A percentile compares a stretch with the other conserved stretches of the same genome.
Evolutionary conservation across 2,113 vertebrate genomes (phyloP).

Genomic region (Silurus meridionalis): DNA sequence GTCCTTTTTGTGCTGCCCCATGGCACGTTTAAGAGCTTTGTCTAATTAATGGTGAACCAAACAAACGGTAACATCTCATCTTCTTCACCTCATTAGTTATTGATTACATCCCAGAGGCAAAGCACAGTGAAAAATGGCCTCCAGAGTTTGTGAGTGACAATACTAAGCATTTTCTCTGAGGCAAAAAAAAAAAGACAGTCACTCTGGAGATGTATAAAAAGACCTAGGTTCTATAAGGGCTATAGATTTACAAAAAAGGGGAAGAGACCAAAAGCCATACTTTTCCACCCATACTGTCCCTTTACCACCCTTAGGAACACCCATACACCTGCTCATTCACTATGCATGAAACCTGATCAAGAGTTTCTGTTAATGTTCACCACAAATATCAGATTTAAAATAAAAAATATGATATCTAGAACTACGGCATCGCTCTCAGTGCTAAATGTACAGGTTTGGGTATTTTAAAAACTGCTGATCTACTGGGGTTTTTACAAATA

Average conservation of each 20-base stretch:
- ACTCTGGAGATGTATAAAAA: background rate
- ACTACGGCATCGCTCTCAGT: background rate
- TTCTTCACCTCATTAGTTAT: conserved; percentile 49
- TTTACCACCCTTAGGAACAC: background rate
- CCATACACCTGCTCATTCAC: background rate
- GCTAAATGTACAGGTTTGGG: background rate
- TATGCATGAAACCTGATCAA: background rate
- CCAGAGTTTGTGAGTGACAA: background rate
- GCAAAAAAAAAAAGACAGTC: background rate
- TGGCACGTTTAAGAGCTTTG: conserved; percentile 10
- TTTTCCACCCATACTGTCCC: background rate
- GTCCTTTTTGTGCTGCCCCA: conserved; percentile 17
- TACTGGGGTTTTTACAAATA: background rate
- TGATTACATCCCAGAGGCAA: conserved; percentile 37
- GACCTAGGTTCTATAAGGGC: background rate
- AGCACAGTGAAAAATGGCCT: conserved; percentile 26
- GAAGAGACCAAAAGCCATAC: background rate
- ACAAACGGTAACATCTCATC: conserved; percentile 37
- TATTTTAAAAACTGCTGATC: background rate
- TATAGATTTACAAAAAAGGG: background rate
- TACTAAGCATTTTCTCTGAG: background rate
- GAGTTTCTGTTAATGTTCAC: background rate
- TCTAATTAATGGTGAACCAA: conserved; percentile 40
- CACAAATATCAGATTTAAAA: background rate
- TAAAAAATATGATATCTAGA: background rate